Percentiles rank a stretch among this genome's conserved stretches.
phyloP scores from a whole-genome alignment of 2,113 vertebrate genomes.

The Bufo bufo region DNA sequence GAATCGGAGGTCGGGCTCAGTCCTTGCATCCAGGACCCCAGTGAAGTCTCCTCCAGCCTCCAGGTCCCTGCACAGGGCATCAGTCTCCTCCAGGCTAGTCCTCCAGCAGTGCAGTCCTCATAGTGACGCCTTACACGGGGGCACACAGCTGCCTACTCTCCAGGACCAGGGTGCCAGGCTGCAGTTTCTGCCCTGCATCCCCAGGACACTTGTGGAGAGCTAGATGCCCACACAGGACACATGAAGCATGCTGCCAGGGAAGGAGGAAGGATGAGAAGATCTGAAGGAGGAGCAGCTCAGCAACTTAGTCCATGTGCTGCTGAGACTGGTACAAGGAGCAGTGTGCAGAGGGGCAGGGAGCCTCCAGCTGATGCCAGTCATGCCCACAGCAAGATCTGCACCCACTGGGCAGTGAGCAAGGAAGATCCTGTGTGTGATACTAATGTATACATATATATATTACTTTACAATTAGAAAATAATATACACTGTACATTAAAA shows the following conservation, averaged over 20 bases:
- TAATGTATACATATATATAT: too few relatives aligned
- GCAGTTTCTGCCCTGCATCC: not conserved
- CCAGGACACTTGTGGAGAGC: slow-evolving; percentile 34
- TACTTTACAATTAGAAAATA: too few relatives aligned
- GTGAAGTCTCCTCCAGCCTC: not conserved
- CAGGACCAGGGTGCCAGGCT: not conserved
- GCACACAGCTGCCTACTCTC: not conserved
- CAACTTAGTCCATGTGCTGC: slow-evolving; percentile 14
- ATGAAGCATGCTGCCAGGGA: slow-evolving; percentile 7
- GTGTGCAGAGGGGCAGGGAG: not conserved
- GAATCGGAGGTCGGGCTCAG: not conserved
- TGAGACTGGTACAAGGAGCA: not conserved
- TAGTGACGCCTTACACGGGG: not conserved
- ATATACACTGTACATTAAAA: too few relatives aligned
- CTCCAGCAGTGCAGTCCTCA: not conserved
- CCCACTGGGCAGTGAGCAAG: too few relatives aligned
- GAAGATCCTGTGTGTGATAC: too few relatives aligned
- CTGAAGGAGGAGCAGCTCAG: slow-evolving; percentile 22
- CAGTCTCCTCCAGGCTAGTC: slow-evolving; percentile 1
- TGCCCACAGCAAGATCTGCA: too few relatives aligned
- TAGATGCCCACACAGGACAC: not conserved
- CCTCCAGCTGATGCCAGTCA: not conserved
- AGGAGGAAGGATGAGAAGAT: not conserved
- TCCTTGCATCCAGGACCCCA: not conserved
- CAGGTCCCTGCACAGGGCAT: slow-evolving; percentile 1